These are phyloP conservation scores for Brachyopa scutellaris DNA, from an alignment of 2,888 invertebrate genomes.

Conservation along the genomic window DNA sequence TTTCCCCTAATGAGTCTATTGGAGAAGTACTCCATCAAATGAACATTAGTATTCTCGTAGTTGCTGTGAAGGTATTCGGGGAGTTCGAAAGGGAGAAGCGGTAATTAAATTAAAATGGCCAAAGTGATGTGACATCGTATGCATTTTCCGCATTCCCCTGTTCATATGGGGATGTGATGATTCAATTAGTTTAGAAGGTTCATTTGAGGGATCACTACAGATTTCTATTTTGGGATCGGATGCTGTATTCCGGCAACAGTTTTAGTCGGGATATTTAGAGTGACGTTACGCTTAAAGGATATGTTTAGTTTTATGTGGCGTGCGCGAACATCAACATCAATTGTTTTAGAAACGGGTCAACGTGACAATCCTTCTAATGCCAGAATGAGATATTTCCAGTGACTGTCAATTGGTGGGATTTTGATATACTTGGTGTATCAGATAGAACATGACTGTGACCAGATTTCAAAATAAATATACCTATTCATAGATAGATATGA, in stretches of 20 bases:
- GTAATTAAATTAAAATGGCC: constrained; percentile 42
- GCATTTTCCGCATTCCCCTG: background rate
- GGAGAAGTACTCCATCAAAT: constrained; percentile 29
- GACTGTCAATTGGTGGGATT: background rate
- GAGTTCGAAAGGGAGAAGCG: background rate
- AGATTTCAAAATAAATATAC: too few relatives aligned
- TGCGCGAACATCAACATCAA: too few relatives aligned
- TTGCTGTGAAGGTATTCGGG: background rate
- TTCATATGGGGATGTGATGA: constrained; percentile 25
- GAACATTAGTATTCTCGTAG: constrained; percentile 14
- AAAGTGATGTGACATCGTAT: constrained; percentile 40
- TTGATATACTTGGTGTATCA: constrained; percentile 2
- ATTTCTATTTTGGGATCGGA: background rate
- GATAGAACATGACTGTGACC: constrained; percentile 6
- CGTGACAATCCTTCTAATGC: background rate
- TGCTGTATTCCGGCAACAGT: background rate
- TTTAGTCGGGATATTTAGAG: too few relatives aligned
- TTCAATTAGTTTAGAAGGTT: constrained; percentile 49
- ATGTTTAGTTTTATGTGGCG: background rate
- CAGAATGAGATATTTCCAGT: background rate
- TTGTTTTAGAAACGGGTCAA: background rate
- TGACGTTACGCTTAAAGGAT: too few relatives aligned
- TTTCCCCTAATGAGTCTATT: constrained; percentile 12
- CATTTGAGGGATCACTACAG: constrained; percentile 14
- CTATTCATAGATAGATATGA: too few relatives aligned